These are phyloP conservation scores for Ammospiza nelsoni DNA, from an alignment of 2,113 vertebrate genomes.

Conservation along the genomic window DNA sequence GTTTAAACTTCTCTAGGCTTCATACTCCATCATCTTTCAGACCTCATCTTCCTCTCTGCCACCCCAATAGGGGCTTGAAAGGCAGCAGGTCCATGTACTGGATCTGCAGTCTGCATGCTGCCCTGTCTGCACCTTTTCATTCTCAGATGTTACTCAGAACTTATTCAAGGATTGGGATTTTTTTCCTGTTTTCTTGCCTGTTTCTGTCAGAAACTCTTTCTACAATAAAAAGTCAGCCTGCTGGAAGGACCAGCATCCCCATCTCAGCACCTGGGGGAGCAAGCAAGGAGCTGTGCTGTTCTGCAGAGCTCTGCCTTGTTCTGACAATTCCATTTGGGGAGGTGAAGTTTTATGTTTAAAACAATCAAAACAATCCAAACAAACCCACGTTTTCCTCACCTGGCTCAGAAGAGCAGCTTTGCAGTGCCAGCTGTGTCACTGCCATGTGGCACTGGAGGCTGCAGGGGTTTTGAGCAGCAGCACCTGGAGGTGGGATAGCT, in stretches of 20 bases:
- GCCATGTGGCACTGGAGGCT: not conserved
- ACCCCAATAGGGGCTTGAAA: not conserved
- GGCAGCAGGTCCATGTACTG: not conserved
- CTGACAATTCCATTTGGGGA: not conserved
- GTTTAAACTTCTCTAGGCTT: not conserved
- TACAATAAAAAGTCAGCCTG: not conserved
- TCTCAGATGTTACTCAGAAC: not conserved
- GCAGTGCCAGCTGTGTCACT: not conserved
- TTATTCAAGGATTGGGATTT: not conserved
- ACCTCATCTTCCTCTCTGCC: not conserved
- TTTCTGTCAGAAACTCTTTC: not conserved
- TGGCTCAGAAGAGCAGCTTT: not conserved
- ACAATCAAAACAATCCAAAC: not conserved
- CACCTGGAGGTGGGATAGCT: not conserved
- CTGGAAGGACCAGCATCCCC: not conserved
- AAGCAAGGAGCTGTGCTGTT: not conserved
- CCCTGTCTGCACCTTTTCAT: not conserved
- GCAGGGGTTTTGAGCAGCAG: not conserved
- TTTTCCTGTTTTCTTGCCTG: not conserved
- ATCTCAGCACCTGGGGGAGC: not conserved
- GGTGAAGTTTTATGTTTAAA: not conserved
- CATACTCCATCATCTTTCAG: not conserved
- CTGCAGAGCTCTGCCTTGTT: not conserved
- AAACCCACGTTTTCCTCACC: not conserved
- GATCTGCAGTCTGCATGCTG: rapidly evolving